Conservation (phyloP, 2,888 invertebrate genomes). For the Meiosimyza platycephala region DNA sequence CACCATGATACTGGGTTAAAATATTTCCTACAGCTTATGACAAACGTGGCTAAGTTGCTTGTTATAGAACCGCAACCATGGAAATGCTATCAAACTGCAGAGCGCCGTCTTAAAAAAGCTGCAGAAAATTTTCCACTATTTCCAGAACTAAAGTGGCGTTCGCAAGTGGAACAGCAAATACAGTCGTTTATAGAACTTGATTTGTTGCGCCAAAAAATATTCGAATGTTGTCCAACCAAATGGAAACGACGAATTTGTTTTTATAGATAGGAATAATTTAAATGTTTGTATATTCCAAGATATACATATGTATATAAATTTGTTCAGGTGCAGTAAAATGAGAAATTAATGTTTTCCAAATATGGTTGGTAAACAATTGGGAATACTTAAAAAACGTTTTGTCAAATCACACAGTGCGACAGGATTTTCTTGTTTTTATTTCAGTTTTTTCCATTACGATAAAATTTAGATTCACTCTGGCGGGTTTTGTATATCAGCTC, state of each 20-base stretch:
- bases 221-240: slow-evolving; percentile 72
- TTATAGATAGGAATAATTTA: slow-evolving; percentile 67
- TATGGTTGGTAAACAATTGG: too few species aligned
- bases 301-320: too few species aligned
- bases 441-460: too few species aligned
- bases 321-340: too few species aligned
- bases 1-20: slow-evolving; percentile 80
- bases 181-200: slow-evolving; percentile 69
- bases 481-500: too few species aligned
- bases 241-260: slow-evolving; percentile 80
- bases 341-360: too few species aligned
- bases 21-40: slow-evolving; percentile 73
- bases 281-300: too few species aligned
- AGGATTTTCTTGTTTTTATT: too few species aligned
- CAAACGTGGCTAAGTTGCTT: slow-evolving; percentile 70
- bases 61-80: slow-evolving; percentile 87
- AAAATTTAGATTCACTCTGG: too few species aligned
- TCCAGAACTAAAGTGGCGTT: slow-evolving; percentile 72
- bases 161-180: slow-evolving; percentile 73
- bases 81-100: slow-evolving; percentile 84
- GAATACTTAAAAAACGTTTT: too few species aligned
- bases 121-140: slow-evolving; percentile 72
- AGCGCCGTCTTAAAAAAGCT: slow-evolving; percentile 76
- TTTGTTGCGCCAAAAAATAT: slow-evolving; percentile 69
- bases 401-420: too few species aligned